A percentile compares a stretch with the other conserved stretches of the same genome.
Evolutionary conservation across 2,113 vertebrate genomes (phyloP).

Genomic region (Serinus canaria): DNA sequence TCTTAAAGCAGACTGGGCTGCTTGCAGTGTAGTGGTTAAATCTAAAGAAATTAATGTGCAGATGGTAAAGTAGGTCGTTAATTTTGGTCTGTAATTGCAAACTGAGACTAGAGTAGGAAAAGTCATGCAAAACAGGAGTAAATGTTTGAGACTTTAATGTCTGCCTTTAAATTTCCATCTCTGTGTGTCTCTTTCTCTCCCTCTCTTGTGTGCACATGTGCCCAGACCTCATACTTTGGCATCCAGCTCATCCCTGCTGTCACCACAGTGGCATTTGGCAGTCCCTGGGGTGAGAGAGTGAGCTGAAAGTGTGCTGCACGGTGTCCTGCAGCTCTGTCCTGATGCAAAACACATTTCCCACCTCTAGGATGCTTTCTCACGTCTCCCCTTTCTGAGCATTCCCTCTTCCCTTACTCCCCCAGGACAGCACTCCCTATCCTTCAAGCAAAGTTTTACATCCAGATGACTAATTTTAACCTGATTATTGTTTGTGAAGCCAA

Average conservation of each 20-base stretch:
- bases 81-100: neutral
- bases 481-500: conserved; percentile 28
- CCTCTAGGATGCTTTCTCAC: neutral
- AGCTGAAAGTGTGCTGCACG: neutral
- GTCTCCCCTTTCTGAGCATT: neutral
- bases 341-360: conserved; percentile 14
- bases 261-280: conserved; percentile 21
- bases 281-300: neutral
- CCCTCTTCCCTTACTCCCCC: neutral
- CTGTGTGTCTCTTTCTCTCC: neutral
- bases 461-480: conserved; percentile 41
- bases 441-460: neutral
- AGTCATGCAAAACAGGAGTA: neutral
- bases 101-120: neutral
- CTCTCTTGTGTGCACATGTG: neutral
- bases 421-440: neutral
- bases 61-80: neutral
- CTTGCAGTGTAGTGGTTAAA: neutral
- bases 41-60: neutral
- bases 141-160: neutral
- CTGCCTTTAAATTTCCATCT: neutral
- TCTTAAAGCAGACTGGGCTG: neutral
- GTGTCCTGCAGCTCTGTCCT: neutral
- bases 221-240: neutral
- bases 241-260: neutral